phyloP scores from a whole-genome alignment of 2,888 invertebrate species.

The Acronicta leporina region DNA sequence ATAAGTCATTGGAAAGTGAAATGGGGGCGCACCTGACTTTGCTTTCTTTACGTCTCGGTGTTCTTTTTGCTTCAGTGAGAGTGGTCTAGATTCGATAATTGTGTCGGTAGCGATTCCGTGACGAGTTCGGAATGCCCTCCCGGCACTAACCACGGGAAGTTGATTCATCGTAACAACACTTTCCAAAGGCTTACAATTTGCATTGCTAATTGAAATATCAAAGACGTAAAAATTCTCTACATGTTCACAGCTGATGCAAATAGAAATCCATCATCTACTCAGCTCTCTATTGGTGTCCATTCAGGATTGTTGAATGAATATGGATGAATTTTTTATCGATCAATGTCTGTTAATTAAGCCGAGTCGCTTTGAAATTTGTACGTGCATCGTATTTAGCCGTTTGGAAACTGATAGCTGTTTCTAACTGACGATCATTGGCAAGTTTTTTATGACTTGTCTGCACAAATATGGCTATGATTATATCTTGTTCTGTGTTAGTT shows the following conservation, averaged over 20 bases:
- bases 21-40: conserved; percentile 87
- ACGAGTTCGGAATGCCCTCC: conserved; percentile 73
- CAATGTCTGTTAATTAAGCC: conserved; percentile 37
- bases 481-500: conserved; percentile 13
- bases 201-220: conserved; percentile 59
- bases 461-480: conserved; percentile 5
- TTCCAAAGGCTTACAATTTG: conserved; percentile 55
- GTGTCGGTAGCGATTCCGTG: conserved; percentile 84
- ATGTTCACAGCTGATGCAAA: conserved; percentile 53
- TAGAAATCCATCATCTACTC: conserved; percentile 56
- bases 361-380: conserved; percentile 23
- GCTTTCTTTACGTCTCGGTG: conserved; percentile 86
- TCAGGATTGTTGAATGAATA: conserved; percentile 53
- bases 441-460: conserved; percentile 26
- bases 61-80: conserved; percentile 88
- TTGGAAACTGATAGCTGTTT: conserved; percentile 18
- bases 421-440: conserved; percentile 9
- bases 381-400: conserved; percentile 29
- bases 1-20: conserved; percentile 88
- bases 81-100: conserved; percentile 88
- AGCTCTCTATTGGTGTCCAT: conserved; percentile 49
- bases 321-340: conserved; percentile 49
- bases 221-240: conserved; percentile 50
- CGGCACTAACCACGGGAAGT: conserved; percentile 62
- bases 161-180: conserved; percentile 55